Evolutionary conservation across 2,113 vertebrate genomes (phyloP), one percentile per base, ranked within the genome.

Genomic region (Syngnathus floridae): DNA sequence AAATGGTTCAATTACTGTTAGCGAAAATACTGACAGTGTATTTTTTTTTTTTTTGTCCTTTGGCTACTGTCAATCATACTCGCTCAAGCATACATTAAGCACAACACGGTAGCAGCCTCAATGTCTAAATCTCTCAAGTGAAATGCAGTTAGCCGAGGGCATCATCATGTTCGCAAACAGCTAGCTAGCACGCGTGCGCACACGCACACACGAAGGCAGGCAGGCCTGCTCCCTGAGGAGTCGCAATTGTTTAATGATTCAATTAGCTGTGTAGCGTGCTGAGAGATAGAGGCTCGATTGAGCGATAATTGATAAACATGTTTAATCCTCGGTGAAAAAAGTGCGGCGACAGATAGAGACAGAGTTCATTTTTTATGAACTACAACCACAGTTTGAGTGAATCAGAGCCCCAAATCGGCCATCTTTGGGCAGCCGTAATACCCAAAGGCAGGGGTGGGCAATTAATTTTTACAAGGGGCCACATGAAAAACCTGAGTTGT

Each of bases 121-220:
- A 98, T 96, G 95, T 97, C 96, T 93, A 96, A 94, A 94, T 96
- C 92, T 96, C 93, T 94, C 94, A 96, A 95, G 93, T 82, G 92
- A 92, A 81, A 66, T 62, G 89, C 89, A 88, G 84, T 89, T 89
- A 92, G 93, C 92, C 85, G 86, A 93, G 93, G 93, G 91, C 87
- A 81, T 91, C 87, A 85, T 91, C 92, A 93, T 95, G 93, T 95
- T 93, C 95, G 93, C 93, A 94, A 95, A 95, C 93, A 95, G 86
- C 90, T 71, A 91, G 60, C 68, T 51, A 48, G 17, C 65, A 73
- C 51, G 54, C 40, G 48, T 26, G 17, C 57, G 43, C 40, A 11
- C 62, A 62, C 62, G 49, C 48, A 41, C 66, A 63, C 69, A 61
- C 46, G 26, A 55, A 70, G 71, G 48, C 67, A 66, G 66, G 65